Conservation (phyloP, 1,140 invertebrate genomes). For the Heliconius hewitsoni region DNA sequence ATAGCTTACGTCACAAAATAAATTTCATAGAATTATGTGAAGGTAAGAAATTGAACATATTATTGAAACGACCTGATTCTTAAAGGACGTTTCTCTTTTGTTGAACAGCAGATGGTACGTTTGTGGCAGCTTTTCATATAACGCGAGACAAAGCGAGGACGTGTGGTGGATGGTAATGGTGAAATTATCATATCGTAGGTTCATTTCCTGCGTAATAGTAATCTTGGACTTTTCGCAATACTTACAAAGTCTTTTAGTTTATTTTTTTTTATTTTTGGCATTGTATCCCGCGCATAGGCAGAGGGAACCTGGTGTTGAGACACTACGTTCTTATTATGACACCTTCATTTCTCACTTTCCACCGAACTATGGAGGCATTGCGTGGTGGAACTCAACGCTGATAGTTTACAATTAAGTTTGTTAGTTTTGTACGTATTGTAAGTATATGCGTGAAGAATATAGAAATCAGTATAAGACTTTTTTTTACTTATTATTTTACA, state of each 20-base stretch:
- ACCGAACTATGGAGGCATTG: no score
- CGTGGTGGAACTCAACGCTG: no score
- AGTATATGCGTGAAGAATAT: no score
- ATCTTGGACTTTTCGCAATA: neutral
- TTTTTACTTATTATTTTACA: no score
- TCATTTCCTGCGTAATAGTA: neutral
- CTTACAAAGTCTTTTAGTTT: neutral
- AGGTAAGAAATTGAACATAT: slow-evolving; percentile 33
- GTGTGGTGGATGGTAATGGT: neutral
- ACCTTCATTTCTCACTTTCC: no score
- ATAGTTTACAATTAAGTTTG: no score
- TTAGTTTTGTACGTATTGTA: no score
- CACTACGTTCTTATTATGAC: no score
- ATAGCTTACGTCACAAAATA: neutral
- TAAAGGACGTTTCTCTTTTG: slow-evolving; percentile 34
- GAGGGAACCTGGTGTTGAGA: no score
- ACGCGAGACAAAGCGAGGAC: neutral
- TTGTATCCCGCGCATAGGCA: no score
- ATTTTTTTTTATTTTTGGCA: neutral
- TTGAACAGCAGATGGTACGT: slow-evolving; percentile 16
- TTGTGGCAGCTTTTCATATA: neutral
- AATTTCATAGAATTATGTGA: slow-evolving; percentile 17
- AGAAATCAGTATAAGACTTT: no score
- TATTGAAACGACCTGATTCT: slow-evolving; percentile 27
- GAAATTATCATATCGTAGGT: neutral